Evolutionary conservation across 2,888 invertebrate genomes (phyloP).

Genomic region (Clitarchus hookeri): DNA sequence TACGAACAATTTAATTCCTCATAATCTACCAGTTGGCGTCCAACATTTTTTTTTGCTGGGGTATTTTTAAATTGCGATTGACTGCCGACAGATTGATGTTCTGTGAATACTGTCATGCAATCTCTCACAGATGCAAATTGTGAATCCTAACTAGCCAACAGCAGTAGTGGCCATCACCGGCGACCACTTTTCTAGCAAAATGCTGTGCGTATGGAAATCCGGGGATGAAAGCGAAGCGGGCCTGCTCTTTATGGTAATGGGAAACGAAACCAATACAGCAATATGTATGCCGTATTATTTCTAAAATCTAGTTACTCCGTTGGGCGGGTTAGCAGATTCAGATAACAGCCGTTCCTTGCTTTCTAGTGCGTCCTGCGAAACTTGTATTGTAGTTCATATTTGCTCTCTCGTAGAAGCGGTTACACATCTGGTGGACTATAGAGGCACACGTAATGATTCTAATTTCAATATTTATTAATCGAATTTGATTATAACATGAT

Average conservation of each 20-base stretch:
- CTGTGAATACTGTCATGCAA: not conserved
- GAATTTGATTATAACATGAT: too few species aligned
- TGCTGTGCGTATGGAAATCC: not conserved
- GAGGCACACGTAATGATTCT: too few species aligned
- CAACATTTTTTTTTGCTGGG: not conserved
- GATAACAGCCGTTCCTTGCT: not conserved
- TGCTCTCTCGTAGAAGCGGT: too few species aligned
- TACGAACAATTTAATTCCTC: not conserved
- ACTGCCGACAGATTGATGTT: not conserved
- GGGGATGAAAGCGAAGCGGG: not conserved
- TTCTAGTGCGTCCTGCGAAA: too few species aligned
- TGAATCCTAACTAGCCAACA: not conserved
- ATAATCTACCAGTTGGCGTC: not conserved
- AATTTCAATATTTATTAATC: too few species aligned
- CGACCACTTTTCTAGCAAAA: not conserved
- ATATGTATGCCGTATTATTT: not conserved
- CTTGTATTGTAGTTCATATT: too few species aligned
- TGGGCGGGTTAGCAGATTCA: not conserved
- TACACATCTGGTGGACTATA: too few species aligned
- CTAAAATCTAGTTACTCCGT: not conserved
- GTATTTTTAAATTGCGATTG: not conserved
- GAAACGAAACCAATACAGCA: not conserved
- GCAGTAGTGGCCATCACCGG: not conserved
- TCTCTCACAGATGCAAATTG: not conserved
- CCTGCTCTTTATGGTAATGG: not conserved